phyloP scores from a whole-genome alignment of 2,113 vertebrate genomes.

The Tricholaema leucomelas region DNA sequence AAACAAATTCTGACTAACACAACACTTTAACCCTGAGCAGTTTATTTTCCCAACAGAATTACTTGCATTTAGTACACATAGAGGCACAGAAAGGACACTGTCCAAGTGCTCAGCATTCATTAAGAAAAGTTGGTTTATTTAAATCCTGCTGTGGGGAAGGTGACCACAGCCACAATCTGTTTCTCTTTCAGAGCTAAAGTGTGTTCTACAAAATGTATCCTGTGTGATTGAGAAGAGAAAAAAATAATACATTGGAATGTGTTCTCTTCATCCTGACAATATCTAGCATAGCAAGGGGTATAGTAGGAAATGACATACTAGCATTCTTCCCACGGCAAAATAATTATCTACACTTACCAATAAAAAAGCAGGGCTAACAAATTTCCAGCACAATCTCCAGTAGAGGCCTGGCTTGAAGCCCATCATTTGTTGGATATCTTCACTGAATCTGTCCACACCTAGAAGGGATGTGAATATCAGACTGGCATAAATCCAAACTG shows the following conservation, averaged over 20 bases:
- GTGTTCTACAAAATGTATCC: background rate
- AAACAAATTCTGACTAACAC: background rate
- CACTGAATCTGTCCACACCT: slow-evolving; percentile 98
- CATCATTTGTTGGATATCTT: slow-evolving; percentile 97
- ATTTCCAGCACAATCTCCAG: slow-evolving; percentile 99
- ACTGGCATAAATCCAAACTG: background rate
- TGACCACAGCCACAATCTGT: background rate
- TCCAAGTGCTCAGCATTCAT: background rate
- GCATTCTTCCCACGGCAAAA: background rate
- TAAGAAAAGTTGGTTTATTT: background rate
- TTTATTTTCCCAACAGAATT: background rate
- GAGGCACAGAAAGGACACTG: background rate
- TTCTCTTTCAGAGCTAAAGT: background rate
- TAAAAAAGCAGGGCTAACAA: slow-evolving; percentile 93
- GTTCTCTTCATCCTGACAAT: background rate
- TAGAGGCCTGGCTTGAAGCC: slow-evolving; percentile 98
- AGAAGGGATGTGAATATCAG: background rate
- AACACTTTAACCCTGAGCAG: background rate
- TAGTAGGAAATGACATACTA: background rate
- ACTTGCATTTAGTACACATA: background rate
- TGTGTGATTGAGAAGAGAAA: background rate
- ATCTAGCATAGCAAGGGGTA: background rate
- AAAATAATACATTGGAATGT: background rate
- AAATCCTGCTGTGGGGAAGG: background rate
- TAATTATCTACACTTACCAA: slow-evolving; percentile 79